Conservation (phyloP, 1,140 invertebrate genomes). For the Ooceraea biroi region DNA sequence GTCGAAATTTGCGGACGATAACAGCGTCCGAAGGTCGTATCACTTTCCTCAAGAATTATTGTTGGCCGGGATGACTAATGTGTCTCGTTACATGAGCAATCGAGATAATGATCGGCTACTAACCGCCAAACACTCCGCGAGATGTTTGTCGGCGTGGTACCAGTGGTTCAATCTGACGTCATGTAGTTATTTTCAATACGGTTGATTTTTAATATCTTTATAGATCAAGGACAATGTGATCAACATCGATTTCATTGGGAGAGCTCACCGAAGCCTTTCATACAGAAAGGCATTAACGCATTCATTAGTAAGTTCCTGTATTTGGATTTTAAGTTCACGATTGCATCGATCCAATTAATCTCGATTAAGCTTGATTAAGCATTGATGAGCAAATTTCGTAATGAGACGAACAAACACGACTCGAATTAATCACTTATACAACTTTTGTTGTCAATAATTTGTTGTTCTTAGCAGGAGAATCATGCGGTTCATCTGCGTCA, state of each 20-base stretch:
- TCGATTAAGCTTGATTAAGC: too few species aligned
- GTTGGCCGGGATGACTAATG: background rate
- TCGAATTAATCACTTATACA: constrained; percentile 7
- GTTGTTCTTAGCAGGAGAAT: background rate
- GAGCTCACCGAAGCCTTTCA: too few species aligned
- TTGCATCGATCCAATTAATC: too few species aligned
- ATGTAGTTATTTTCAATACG: background rate
- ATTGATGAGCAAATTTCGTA: background rate
- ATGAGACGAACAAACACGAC: background rate
- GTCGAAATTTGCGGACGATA: constrained; percentile 1
- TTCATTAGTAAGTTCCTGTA: too few species aligned
- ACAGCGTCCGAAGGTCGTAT: background rate
- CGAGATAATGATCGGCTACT: constrained; percentile 7
- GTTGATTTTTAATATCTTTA: background rate
- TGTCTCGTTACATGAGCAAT: background rate
- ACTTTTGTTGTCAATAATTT: constrained; percentile 8
- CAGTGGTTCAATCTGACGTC: background rate
- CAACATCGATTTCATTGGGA: too few species aligned
- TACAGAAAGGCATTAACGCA: too few species aligned
- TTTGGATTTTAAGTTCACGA: too few species aligned
- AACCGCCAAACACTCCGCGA: background rate
- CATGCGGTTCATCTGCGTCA: background rate
- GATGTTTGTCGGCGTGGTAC: background rate
- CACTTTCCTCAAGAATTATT: background rate
- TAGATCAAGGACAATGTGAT: too few species aligned